A percentile compares a stretch with the other conserved stretches of the same genome.
Evolutionary conservation across 2,888 invertebrate species (phyloP).

Genomic region (Parnassius apollo): DNA sequence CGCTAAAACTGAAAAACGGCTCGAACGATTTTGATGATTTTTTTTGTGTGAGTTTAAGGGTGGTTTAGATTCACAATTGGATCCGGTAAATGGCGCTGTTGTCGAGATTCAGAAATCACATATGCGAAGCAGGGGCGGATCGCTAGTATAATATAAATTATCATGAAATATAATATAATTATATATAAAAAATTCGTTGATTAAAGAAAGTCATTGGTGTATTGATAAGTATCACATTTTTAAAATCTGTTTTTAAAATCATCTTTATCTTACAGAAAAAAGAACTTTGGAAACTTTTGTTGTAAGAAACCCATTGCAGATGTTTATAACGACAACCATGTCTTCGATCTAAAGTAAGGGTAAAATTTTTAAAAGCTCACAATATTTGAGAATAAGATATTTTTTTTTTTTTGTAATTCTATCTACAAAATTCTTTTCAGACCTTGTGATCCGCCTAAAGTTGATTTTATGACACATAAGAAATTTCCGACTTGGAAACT

Average conservation of each 20-base stretch:
- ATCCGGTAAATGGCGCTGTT: too few relatives aligned
- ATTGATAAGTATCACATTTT: not conserved
- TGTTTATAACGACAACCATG: conserved; percentile 2
- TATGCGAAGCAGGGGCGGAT: too few relatives aligned
- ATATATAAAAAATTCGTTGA: too few relatives aligned
- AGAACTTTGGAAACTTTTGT: conserved; percentile 8
- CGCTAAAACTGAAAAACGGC: too few relatives aligned
- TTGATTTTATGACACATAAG: conserved; percentile 51
- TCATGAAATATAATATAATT: too few relatives aligned
- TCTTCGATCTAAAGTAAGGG: conserved; percentile 19
- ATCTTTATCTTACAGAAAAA: conserved; percentile 13
- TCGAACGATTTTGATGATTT: too few relatives aligned
- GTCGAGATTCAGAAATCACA: too few relatives aligned
- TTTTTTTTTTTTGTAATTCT: not conserved
- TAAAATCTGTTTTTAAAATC: not conserved
- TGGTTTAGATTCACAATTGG: too few relatives aligned
- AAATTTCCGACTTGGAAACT: conserved; percentile 56
- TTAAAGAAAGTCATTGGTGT: not conserved
- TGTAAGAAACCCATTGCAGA: conserved; percentile 4
- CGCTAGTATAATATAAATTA: too few relatives aligned
- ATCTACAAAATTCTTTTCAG: conserved; percentile 40
- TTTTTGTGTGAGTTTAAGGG: too few relatives aligned
- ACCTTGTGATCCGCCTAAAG: conserved; percentile 41
- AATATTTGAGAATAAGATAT: not conserved
- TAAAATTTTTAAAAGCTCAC: not conserved